Evolutionary conservation across 1,140 invertebrate species (phyloP).

Genomic region (Branchinecta lynchi): DNA sequence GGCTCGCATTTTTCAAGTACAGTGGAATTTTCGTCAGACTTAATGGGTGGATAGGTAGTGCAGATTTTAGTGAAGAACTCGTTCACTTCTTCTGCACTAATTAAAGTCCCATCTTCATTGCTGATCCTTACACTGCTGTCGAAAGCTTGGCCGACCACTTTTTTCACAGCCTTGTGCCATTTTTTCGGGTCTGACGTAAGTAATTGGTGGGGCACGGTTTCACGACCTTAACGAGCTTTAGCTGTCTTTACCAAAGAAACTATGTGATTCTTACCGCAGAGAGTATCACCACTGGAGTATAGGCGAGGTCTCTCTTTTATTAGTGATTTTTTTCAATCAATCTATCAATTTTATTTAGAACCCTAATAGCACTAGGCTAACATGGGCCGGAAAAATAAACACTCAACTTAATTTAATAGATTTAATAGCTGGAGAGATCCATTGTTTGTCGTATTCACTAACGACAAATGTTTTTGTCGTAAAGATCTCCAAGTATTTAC

Average conservation of each 20-base stretch:
- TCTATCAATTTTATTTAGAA: too few species aligned
- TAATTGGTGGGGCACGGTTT: too few species aligned
- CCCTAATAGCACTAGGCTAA: too few species aligned
- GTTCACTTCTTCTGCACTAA: too few species aligned
- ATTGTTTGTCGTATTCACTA: conserved; percentile 6
- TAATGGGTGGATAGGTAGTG: conserved; percentile 9
- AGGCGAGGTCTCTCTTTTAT: conserved; percentile 5
- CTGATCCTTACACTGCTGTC: too few species aligned
- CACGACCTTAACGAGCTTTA: conserved; percentile 9
- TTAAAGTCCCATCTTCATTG: too few species aligned
- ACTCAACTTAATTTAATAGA: too few species aligned
- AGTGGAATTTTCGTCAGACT: neutral
- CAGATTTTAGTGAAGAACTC: too few species aligned
- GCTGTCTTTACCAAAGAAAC: conserved; percentile 1
- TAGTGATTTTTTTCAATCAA: too few species aligned
- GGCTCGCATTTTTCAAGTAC: conserved; percentile 9
- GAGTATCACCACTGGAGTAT: neutral
- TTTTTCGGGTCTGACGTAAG: conserved; percentile 2
- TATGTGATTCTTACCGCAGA: conserved; percentile 1
- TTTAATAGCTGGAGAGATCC: conserved; percentile 6
- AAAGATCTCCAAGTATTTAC: conserved; percentile 10
- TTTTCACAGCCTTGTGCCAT: conserved; percentile 5
- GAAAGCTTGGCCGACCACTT: conserved; percentile 4
- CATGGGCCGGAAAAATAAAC: too few species aligned
- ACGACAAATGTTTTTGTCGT: conserved; percentile 6